Base-by-base conservation (phyloP, 2,888 invertebrate species). In the Parnassius orleans region DNA sequence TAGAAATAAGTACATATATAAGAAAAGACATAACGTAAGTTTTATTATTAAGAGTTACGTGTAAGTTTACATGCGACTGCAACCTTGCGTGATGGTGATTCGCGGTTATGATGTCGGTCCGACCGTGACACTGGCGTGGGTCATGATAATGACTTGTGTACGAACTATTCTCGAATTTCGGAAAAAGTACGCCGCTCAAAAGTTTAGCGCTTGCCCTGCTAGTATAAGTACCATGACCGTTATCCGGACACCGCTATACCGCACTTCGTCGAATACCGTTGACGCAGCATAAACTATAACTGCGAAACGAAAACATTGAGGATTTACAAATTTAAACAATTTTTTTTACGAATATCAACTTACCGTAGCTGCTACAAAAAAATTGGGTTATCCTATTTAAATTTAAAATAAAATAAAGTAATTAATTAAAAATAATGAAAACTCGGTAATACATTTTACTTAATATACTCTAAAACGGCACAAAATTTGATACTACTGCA, bases 111-210 rank as follows among this genome's bases (percentile, higher is more conserved):
- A 79, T 79, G 83, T 73, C 76, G 79, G 74, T 71, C 77, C 84
- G 87, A 81, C 90, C 90, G 83, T 90, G 90, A 89, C 90, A 88
- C 82, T 90, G 87, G 78, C 81, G 77, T 73, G 74, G 83, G 81
- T 79, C 81, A 84, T 79, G 79, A 81, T 87, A 83, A 85, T 84
- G 79, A 82, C 77, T 55, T 62, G 61, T 58, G 57, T 63, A 63
- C 57, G 51, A 64, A 61, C 55, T 67, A 67, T 65, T 69, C 63
- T 64, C 60, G 51, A 63, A 78, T 76, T 83, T 82, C 73, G 77
- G 76, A 70, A 75, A 73, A 75, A 78, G 80, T 77, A 74, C 77
- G 71, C 65, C 63, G 64, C 67, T 71, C 69, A 69, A 70, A 73
- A 53, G 70, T 54, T 59, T 56, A 43, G 33, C 51, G 52, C 19